Base-by-base conservation (phyloP, 2,113 vertebrate genomes). In the Callipepla californica region DNA sequence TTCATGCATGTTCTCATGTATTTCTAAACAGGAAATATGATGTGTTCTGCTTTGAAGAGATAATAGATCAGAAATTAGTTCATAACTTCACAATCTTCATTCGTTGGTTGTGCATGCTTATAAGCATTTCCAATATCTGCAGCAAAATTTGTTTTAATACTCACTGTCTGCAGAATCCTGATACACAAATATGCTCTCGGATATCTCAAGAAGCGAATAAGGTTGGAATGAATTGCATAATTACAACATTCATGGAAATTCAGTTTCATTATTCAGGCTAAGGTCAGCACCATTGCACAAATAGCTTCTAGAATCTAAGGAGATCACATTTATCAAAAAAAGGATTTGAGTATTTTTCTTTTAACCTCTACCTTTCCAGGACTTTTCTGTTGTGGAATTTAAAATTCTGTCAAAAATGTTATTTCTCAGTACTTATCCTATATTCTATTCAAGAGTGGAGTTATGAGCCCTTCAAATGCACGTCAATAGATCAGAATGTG, bases 351-450 rank as follows among this genome's bases (percentile, higher is more conserved):
- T 61, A 32, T 21, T 30, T 40, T 81, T 63, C 1, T 7, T 66
- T 90, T 91, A 50, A 72, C 69, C 20, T 69, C 19, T 26, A 48
- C 26, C 6, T 87, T 87, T 85, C 18, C 11, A 45, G 4, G 45
- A 18, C 76, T 78, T 76, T 80, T 79, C 44, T 86, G 28, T 4
- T 66, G 38, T 73, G n/a, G 85, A 80, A 70, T 70, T 66, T 79
- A 28, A 23, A 47, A 77, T 50, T 4, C 6, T 48, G 85, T 89
- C 44, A 85, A 85, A 86, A 89, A 47, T 23, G 9, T 21, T 68
- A 0, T 69, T 91, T 7, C 34, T 11, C 40, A 20, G 3, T 55
- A 59, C 17, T 40, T 77, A 38, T 45, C 18, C 7, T 1, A 0
- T 74, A 61, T 87, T 89, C 34, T 30, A 26, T 7, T 75, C 23